These are phyloP conservation scores for Oryctes rhinoceros DNA, from an alignment of 1,140 invertebrate species.

Conservation along the genomic window DNA sequence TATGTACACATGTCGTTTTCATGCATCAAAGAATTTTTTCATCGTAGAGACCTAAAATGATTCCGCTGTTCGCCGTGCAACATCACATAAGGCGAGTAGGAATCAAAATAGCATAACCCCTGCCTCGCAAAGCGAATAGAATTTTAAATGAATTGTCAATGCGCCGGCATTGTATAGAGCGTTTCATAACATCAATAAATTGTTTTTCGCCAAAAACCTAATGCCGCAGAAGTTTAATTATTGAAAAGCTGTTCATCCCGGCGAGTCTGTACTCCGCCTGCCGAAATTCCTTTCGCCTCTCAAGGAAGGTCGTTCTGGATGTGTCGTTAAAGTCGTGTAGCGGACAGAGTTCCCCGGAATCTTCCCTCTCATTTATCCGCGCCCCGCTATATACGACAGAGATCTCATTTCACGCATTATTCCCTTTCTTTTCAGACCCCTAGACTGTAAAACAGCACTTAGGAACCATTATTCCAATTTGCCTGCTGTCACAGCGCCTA, in stretches of 20 bases:
- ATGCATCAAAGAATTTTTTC: too few species aligned
- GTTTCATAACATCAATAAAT: slow-evolving; percentile 15
- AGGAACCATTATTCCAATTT: slow-evolving; percentile 37
- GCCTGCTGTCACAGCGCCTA: slow-evolving; percentile 32
- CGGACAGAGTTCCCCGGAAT: slow-evolving; percentile 21
- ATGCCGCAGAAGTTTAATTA: slow-evolving; percentile 25
- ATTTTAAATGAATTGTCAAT: slow-evolving; percentile 11
- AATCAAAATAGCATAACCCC: background rate
- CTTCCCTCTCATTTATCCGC: slow-evolving; percentile 36
- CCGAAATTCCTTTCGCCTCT: slow-evolving; percentile 1
- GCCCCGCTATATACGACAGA: slow-evolving; percentile 15
- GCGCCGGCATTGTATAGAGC: background rate
- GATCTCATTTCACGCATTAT: slow-evolving; percentile 36
- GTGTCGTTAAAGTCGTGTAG: slow-evolving; percentile 24
- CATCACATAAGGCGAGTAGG: background rate
- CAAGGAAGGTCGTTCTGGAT: slow-evolving; percentile 27
- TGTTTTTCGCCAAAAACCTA: slow-evolving; percentile 26
- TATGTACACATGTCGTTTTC: too few species aligned
- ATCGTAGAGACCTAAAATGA: too few species aligned
- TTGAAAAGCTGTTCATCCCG: background rate
- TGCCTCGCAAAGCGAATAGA: background rate
- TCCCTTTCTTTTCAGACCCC: slow-evolving; percentile 28
- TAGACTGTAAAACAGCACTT: slow-evolving; percentile 36
- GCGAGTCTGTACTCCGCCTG: background rate
- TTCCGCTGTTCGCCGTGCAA: too few species aligned